Conservation (phyloP, 2,797 vertebrate genomes). For the Botia almorhae region DNA sequence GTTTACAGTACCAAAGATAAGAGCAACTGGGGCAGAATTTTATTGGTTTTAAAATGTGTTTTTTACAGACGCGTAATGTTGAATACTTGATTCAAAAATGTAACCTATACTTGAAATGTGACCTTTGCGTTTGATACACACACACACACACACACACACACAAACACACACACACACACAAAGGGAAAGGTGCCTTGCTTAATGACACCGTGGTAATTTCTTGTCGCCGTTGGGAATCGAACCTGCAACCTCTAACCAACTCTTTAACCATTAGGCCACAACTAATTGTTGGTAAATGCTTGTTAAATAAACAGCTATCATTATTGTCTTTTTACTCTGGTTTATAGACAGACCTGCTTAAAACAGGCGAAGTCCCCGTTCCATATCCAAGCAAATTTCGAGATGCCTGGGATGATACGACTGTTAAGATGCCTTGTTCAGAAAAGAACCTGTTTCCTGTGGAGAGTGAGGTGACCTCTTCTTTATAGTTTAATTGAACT, state of each 20-base stretch:
- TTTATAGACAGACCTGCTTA: slow-evolving; percentile 88
- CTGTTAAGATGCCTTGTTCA: slow-evolving; percentile 96
- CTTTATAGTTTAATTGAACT: not conserved
- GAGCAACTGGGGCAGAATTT: not conserved
- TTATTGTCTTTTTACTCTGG: not conserved
- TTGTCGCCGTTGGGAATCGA: no score
- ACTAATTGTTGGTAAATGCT: no score
- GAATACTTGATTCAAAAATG: no score
- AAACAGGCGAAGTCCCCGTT: slow-evolving; percentile 83
- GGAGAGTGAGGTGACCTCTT: slow-evolving; percentile 84
- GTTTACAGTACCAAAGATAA: not conserved
- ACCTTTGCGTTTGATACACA: no score
- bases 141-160: no score
- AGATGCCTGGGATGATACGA: slow-evolving; percentile 90
- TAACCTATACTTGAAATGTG: no score
- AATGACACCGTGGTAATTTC: no score
- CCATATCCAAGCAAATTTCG: slow-evolving; percentile 88
- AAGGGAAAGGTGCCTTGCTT: no score
- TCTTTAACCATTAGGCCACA: no score
- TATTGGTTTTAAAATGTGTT: not conserved
- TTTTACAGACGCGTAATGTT: not conserved
- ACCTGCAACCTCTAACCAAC: no score
- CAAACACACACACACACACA: no score
- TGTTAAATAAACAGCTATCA: not conserved
- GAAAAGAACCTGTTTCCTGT: slow-evolving; percentile 92